Evolutionary conservation across 1,140 invertebrate species (phyloP).

Genomic region (Drosophila arawakana): DNA sequence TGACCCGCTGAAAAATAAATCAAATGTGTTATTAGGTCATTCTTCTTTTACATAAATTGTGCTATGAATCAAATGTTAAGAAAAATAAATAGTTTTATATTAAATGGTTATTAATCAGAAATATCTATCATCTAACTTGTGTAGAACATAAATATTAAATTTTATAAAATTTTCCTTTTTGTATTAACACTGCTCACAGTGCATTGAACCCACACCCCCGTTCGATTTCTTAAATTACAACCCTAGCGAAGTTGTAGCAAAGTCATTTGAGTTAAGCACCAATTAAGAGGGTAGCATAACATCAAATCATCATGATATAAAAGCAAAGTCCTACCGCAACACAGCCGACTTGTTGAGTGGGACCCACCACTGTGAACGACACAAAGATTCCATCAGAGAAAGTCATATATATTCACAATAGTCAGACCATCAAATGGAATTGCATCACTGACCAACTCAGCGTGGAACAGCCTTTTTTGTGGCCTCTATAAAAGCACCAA

Average conservation of each 20-base stretch:
- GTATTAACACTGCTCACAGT: background rate
- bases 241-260: slow-evolving; percentile 31
- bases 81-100: too few species aligned
- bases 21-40: too few species aligned
- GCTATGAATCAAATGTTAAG: too few species aligned
- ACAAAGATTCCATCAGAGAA: slow-evolving; percentile 67
- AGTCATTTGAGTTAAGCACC: slow-evolving; percentile 75
- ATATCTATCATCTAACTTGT: too few species aligned
- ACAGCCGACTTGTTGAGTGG: slow-evolving; percentile 33
- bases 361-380: slow-evolving; percentile 60
- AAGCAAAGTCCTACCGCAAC: slow-evolving; percentile 62
- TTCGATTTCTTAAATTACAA: slow-evolving; percentile 5
- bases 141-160: too few species aligned
- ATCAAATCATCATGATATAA: slow-evolving; percentile 12
- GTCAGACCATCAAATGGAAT: slow-evolving; percentile 56
- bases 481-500: slow-evolving; percentile 56
- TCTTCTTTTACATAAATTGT: background rate
- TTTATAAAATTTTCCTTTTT: background rate
- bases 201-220: background rate
- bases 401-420: slow-evolving; percentile 66
- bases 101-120: too few species aligned
- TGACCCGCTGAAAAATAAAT: background rate
- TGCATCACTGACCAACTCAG: slow-evolving; percentile 7
- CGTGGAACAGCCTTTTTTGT: background rate
- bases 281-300: slow-evolving; percentile 54